phyloP scores from a whole-genome alignment of 2,888 invertebrate species.

The Calephelis perditalis region DNA sequence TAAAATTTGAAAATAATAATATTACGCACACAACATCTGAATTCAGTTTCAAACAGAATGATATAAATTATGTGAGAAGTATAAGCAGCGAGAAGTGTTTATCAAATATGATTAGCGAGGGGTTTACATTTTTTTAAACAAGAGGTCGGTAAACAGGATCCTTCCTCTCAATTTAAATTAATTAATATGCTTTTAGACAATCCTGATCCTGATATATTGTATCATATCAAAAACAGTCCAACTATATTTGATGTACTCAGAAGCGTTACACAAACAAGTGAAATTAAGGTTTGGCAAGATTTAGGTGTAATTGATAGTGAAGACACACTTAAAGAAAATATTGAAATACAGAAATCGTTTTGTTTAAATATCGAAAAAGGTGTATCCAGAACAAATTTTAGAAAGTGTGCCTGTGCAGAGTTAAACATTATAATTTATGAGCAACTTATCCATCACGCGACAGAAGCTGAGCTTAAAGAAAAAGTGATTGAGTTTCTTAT shows the following conservation, averaged over 20 bases:
- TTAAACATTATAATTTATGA: conserved; percentile 55
- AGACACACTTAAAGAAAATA: conserved; percentile 37
- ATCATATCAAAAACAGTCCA: conserved; percentile 17
- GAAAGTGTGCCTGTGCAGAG: conserved; percentile 58
- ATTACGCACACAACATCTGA: not conserved
- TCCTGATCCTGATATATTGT: not conserved
- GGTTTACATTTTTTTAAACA: not conserved
- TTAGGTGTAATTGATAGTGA: conserved; percentile 54
- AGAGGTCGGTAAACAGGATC: not conserved
- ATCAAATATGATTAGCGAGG: not conserved
- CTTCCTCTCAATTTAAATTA: not conserved
- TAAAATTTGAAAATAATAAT: conserved; percentile 1
- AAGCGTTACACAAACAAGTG: conserved; percentile 50
- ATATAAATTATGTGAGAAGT: not conserved
- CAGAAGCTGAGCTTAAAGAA: conserved; percentile 54
- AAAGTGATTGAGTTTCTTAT: conserved; percentile 57
- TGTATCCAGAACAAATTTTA: conserved; percentile 53
- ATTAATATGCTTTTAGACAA: conserved; percentile 36
- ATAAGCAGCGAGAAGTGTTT: not conserved
- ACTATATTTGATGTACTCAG: conserved; percentile 54
- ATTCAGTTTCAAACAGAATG: not conserved
- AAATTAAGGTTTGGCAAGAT: conserved; percentile 50
- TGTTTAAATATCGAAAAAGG: conserved; percentile 51
- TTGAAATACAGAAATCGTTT: conserved; percentile 37
- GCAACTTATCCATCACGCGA: conserved; percentile 60